Evolutionary conservation across 2,797 vertebrate species (phyloP).

Genomic region (Urophycis tenuis): DNA sequence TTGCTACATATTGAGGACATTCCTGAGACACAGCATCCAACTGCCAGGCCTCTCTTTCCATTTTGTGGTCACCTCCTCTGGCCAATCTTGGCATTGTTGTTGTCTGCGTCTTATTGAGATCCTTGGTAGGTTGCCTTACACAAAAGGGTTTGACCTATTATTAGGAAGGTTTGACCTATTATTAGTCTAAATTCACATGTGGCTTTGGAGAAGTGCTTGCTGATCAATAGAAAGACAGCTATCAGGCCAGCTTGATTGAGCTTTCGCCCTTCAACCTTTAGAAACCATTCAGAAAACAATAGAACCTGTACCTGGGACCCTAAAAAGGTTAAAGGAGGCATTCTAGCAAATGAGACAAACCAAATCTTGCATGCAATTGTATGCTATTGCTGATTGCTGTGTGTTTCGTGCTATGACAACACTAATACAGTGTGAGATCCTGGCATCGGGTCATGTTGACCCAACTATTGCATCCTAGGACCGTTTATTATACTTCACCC

Average conservation of each 20-base stretch:
- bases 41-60: too few relatives aligned
- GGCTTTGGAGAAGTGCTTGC: background rate
- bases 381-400: too few relatives aligned
- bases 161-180: background rate
- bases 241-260: background rate
- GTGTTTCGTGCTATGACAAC: background rate
- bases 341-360: too few relatives aligned
- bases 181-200: background rate
- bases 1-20: background rate
- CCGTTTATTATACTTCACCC: too few relatives aligned
- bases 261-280: background rate
- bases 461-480: background rate
- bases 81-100: too few relatives aligned
- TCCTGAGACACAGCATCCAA: background rate
- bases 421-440: background rate
- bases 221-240: background rate
- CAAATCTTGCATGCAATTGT: background rate
- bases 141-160: background rate
- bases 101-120: too few relatives aligned
- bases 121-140: too few relatives aligned
- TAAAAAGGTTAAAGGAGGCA: too few relatives aligned
- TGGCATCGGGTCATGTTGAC: too few relatives aligned
- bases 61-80: too few relatives aligned
- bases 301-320: too few relatives aligned
- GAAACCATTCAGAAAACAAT: too few relatives aligned